Evolutionary conservation across 1,140 invertebrate genomes (phyloP).

Genomic region (Nebria ingens): DNA sequence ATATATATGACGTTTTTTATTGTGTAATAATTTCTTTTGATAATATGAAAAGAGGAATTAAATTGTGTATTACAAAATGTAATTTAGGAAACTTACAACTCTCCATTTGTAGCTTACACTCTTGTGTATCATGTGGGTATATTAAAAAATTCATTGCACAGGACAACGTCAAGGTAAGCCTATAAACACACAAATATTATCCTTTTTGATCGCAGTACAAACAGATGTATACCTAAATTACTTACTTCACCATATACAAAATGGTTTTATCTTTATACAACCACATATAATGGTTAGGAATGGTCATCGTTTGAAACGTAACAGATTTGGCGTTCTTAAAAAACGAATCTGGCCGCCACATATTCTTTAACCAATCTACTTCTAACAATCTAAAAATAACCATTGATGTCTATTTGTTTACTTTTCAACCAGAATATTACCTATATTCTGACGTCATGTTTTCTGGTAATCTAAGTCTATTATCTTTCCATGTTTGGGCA

Average conservation of each 20-base stretch:
- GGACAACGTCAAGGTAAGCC: conserved; percentile 67
- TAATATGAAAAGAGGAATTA: neutral
- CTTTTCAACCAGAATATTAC: conserved; percentile 27
- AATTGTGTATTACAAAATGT: neutral
- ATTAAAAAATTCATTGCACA: conserved; percentile 89
- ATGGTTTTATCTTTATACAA: conserved; percentile 81
- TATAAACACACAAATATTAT: conserved; percentile 30
- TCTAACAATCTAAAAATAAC: conserved; percentile 53
- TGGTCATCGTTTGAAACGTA: conserved; percentile 88
- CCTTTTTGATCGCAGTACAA: neutral
- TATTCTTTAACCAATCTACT: conserved; percentile 80
- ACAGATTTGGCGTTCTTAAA: conserved; percentile 87
- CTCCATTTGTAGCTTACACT: conserved; percentile 86
- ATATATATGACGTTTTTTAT: too few species aligned
- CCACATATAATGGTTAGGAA: conserved; percentile 86
- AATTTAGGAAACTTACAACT: conserved; percentile 60
- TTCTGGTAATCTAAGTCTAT: conserved; percentile 72
- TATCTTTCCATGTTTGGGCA: conserved; percentile 85
- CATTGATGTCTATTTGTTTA: neutral
- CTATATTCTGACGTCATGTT: conserved; percentile 87
- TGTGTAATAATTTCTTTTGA: too few species aligned
- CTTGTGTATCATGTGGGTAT: conserved; percentile 84
- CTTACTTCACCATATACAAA: conserved; percentile 75
- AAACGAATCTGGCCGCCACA: conserved; percentile 84
- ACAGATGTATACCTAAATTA: conserved; percentile 16